phyloP scores from a whole-genome alignment of 2,888 invertebrate species.

The Thecophora atra region DNA sequence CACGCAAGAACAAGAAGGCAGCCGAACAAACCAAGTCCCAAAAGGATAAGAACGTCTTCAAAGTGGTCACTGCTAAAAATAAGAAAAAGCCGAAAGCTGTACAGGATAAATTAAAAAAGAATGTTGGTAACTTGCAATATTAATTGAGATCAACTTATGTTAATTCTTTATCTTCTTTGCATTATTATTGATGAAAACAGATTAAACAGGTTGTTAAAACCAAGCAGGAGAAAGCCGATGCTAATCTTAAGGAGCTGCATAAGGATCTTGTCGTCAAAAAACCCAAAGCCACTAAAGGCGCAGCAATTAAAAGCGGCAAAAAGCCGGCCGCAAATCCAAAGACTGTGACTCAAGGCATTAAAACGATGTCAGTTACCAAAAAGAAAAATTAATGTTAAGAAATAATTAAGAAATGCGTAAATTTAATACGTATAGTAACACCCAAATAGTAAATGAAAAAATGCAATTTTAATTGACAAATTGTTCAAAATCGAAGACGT shows the following conservation, averaged over 20 bases:
- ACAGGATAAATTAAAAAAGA: conserved; percentile 64
- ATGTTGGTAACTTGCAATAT: conserved; percentile 38
- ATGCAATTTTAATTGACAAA: too few relatives aligned
- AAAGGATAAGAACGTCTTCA: conserved; percentile 62
- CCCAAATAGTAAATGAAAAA: too few relatives aligned
- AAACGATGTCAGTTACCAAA: conserved; percentile 58
- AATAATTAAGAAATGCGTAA: too few relatives aligned
- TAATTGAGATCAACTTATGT: background rate
- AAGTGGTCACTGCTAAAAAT: conserved; percentile 57
- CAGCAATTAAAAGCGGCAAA: conserved; percentile 52
- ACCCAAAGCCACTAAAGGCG: conserved; percentile 48
- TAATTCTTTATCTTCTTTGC: background rate
- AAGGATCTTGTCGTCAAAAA: conserved; percentile 64
- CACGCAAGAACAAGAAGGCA: conserved; percentile 52
- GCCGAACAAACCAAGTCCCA: conserved; percentile 51
- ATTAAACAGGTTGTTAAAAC: conserved; percentile 62
- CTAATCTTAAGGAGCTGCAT: conserved; percentile 61
- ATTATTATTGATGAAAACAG: conserved; percentile 48
- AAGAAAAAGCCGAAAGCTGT: conserved; percentile 65
- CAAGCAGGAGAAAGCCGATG: conserved; percentile 63
- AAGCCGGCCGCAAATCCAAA: conserved; percentile 58
- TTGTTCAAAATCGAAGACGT: too few relatives aligned
- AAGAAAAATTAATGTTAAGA: too few relatives aligned
- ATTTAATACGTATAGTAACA: too few relatives aligned
- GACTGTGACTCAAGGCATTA: conserved; percentile 57